Base-by-base conservation (phyloP, 2,113 vertebrate species). In the Catharus fuscescens region DNA sequence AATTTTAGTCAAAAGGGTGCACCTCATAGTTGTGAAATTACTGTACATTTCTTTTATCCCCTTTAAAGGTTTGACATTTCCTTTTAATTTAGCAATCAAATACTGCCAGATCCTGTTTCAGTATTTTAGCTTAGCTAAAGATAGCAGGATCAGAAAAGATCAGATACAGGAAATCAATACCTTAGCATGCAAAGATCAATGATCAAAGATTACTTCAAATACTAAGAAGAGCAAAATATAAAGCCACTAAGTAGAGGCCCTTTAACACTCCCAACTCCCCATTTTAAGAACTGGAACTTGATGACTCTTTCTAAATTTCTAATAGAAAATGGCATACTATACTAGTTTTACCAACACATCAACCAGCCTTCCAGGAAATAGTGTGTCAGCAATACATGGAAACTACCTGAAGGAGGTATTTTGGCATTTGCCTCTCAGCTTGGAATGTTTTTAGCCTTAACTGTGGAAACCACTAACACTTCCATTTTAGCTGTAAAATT, bases 301-400 rank as follows among this genome's bases (percentile, higher is more conserved):
- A 66, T 10, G 16, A 14, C 44, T 85, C 67, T 80, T 88, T 36
- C 56, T 65, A 85, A 92, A 52, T 21, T 76, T 88, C 12, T 54
- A 78, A 38, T 8, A 67, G 38, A 72, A 84, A 89, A 83, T 48
- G 47, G 45, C 32, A 88, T 52, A 72, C 32, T 74, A 34, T 31
- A 64, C 20, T 64, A 73, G 19, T 79, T 83, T 71, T 78, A 71
- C 78, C 84, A 91, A 80, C 32, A 42, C 36, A 80, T 61, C 62
- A 82, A 69, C n/a, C 65, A 62, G 42, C 45, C 54, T 84, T 87
- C 82, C 78, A 92, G 88, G 87, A 94, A 92, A 96, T 12, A 72
- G 34, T 9, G 56, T 50, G 69, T 93, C 90, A 93, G 70, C 71
- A 92, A 62, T 80, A 92, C 62, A 56, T 42, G 79, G 88, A 94